A percentile compares a stretch with the other conserved stretches of the same genome.
Evolutionary conservation across 2,888 invertebrate genomes (phyloP).

Genomic region (Cyclophora albipunctata): DNA sequence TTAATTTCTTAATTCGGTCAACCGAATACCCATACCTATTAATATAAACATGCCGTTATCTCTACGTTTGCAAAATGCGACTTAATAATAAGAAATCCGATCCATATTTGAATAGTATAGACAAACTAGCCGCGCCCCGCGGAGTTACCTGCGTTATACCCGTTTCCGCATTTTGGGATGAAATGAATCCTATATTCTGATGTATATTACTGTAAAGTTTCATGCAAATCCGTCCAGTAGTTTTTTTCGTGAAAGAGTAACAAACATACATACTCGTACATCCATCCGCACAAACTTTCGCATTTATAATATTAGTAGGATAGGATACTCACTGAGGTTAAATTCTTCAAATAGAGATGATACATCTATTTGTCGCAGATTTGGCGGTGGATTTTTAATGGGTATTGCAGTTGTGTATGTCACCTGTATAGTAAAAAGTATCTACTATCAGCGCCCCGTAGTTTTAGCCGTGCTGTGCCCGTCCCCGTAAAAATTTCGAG

Average conservation of each 20-base stretch:
- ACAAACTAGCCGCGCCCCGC: slow-evolving; percentile 17
- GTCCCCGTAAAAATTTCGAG: too few species aligned
- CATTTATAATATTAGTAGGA: too few species aligned
- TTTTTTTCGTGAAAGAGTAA: too few species aligned
- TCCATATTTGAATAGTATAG: slow-evolving; percentile 22
- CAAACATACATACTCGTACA: too few species aligned
- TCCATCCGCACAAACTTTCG: too few species aligned
- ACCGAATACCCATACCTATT: too few species aligned
- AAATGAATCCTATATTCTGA: background rate
- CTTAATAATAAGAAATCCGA: too few species aligned
- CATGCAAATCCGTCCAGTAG: too few species aligned
- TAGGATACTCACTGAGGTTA: background rate
- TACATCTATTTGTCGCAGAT: slow-evolving; percentile 12
- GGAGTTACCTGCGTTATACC: too few species aligned
- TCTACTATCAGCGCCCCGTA: too few species aligned
- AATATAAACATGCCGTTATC: slow-evolving; percentile 26
- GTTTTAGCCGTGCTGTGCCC: too few species aligned
- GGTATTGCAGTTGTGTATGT: slow-evolving; percentile 16
- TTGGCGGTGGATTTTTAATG: slow-evolving; percentile 8
- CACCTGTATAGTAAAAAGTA: slow-evolving; percentile 10
- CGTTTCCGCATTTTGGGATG: too few species aligned
- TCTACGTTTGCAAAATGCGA: slow-evolving; percentile 7
- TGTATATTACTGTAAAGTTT: background rate
- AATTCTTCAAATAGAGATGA: slow-evolving; percentile 3
- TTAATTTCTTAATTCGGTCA: slow-evolving; percentile 9